Percentiles rank a stretch among this genome's conserved stretches.
phyloP scores from a whole-genome alignment of 1,140 invertebrate genomes.

The Caerostris extrusa region DNA sequence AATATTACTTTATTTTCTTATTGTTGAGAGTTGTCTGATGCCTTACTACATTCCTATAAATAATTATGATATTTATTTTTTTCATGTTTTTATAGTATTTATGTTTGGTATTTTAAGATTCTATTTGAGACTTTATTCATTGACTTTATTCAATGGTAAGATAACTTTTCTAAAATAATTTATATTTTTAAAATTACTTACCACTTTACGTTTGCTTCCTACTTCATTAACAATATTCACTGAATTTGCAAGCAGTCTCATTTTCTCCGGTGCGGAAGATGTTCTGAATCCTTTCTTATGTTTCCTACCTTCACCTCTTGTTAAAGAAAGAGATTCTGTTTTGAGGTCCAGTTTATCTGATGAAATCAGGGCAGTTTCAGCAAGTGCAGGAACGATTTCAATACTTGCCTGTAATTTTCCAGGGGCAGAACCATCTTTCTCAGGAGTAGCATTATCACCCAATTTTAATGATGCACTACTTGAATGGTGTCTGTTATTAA shows the following conservation, averaged over 20 bases:
- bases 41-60: too few species aligned
- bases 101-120: too few species aligned
- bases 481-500: conserved; percentile 58
- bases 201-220: conserved; percentile 67
- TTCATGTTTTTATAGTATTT: too few species aligned
- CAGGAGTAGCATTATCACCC: conserved; percentile 17
- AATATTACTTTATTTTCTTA: too few species aligned
- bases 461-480: conserved; percentile 66
- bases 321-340: conserved; percentile 70
- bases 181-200: background rate
- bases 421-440: background rate
- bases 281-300: conserved; percentile 76
- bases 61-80: too few species aligned
- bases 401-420: conserved; percentile 32
- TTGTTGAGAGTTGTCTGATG: too few species aligned
- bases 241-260: conserved; percentile 74
- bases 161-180: too few species aligned
- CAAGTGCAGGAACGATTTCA: conserved; percentile 66
- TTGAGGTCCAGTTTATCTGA: conserved; percentile 68
- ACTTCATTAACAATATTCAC: conserved; percentile 76
- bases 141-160: too few species aligned
- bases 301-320: conserved; percentile 57
- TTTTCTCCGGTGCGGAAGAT: conserved; percentile 76
- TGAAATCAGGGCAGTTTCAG: conserved; percentile 38
- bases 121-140: too few species aligned